Evolutionary conservation across 2,113 vertebrate genomes (phyloP).

Genomic region (Pheucticus melanocephalus): DNA sequence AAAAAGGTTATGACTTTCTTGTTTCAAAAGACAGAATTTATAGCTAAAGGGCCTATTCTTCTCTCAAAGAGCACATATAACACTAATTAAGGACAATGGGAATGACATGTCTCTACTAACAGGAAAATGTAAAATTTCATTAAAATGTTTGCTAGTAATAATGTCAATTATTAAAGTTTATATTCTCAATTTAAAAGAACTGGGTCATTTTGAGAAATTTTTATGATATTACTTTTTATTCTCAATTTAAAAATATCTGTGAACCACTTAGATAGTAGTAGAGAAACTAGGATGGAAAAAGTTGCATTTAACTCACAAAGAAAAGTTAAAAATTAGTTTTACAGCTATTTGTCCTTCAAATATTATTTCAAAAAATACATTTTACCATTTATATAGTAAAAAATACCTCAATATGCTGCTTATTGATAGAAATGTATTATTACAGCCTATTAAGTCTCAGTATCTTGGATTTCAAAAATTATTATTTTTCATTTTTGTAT

Average conservation of each 20-base stretch:
- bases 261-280: background rate
- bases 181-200: background rate
- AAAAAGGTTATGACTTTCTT: constrained; percentile 43
- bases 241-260: background rate
- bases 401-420: background rate
- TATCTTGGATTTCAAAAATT: background rate
- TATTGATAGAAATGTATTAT: background rate
- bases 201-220: background rate
- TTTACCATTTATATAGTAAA: background rate
- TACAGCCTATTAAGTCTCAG: background rate
- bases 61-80: constrained; percentile 31
- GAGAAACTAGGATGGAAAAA: background rate
- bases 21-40: constrained; percentile 51
- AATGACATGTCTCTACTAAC: constrained; percentile 6
- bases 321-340: background rate
- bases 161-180: background rate
- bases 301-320: background rate
- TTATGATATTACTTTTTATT: background rate
- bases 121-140: constrained; percentile 15
- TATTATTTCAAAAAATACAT: background rate
- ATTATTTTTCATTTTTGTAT: background rate
- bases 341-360: background rate
- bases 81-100: constrained; percentile 57
- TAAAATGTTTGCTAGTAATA: constrained; percentile 32
- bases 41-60: constrained; percentile 28